Evolutionary conservation across 2,113 vertebrate genomes (phyloP), one percentile per base, ranked within the genome.

Genomic region (Telmatochromis sp.): DNA sequence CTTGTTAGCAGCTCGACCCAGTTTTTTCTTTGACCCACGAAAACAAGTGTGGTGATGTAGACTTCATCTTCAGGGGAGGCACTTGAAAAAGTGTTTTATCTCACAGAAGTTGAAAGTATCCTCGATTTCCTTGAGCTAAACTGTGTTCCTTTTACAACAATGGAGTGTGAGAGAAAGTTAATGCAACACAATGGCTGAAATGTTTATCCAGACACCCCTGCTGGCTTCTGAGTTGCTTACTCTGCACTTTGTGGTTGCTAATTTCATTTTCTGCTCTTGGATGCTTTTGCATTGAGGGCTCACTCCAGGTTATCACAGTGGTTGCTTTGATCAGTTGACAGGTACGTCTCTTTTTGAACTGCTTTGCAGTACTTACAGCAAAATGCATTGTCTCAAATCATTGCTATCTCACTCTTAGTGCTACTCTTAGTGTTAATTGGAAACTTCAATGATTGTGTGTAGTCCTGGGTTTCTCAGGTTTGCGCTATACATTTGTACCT

Each of bases 71-170:
- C 23, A 19, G 23, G 40, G 58, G 58, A 26, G 17, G 12, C 45
- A 33, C 45, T 60, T 31, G 11, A 71, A 54, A 54, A 83, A 50
- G 21, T 31, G 13, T 31, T 31, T 89, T n/a, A 78, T 78, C 71
- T 78, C 71, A 51, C 60, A 53, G 78, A 80, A 35, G 79, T 47
- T 92, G 79, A 86, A 85, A 84, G n/a, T 54, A 54, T 60, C 19
- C 50, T 53, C 9, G 5, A 80, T 89, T 73, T 89, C 80, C 80
- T 58, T 78, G 37, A 78, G 71, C 83, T 58, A 11, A 86, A 81
- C 60, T n/a, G 15, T 58, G 85, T 89, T 86, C 6, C 19, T 85
- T 55, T 80, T 55, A 5, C n/a, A 89, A 87, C 86, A 93, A 83
- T 71, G 28, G 86, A 89, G 42, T 45, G 21, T 23, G 23, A 73